Evolutionary conservation across 2,797 vertebrate species (phyloP).

Genomic region (Anguilla pacifica): DNA sequence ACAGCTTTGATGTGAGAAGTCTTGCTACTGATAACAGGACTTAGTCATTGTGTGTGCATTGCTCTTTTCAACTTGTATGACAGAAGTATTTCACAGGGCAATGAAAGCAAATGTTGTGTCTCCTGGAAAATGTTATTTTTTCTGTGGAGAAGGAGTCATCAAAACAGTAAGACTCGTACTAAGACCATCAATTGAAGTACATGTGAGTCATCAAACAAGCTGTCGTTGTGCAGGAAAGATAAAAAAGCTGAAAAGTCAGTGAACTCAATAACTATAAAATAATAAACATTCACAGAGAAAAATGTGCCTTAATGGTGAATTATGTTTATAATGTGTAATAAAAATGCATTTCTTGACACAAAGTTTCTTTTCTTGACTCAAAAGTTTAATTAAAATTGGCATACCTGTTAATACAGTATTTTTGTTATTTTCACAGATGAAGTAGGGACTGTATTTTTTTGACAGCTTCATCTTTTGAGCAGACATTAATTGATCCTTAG

Average conservation of each 20-base stretch:
- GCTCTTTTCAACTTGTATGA: not conserved
- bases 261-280: too few species aligned
- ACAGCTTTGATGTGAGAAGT: not conserved
- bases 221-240: too few species aligned
- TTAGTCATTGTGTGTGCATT: not conserved
- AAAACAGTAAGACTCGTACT: too few species aligned
- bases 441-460: not conserved
- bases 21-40: not conserved
- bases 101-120: not conserved
- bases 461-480: not conserved
- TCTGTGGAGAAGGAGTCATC: not conserved
- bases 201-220: too few species aligned
- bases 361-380: too few species aligned
- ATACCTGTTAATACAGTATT: not conserved
- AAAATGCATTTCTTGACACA: too few species aligned
- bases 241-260: too few species aligned
- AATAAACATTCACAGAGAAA: too few species aligned
- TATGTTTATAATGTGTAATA: too few species aligned
- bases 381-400: too few species aligned
- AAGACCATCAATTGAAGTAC: too few species aligned
- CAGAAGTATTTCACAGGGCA: not conserved
- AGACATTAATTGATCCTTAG: not conserved
- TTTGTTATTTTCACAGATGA: not conserved
- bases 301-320: too few species aligned
- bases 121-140: not conserved